Conservation (phyloP, 2,113 vertebrate species). For the Propithecus coquereli region DNA sequence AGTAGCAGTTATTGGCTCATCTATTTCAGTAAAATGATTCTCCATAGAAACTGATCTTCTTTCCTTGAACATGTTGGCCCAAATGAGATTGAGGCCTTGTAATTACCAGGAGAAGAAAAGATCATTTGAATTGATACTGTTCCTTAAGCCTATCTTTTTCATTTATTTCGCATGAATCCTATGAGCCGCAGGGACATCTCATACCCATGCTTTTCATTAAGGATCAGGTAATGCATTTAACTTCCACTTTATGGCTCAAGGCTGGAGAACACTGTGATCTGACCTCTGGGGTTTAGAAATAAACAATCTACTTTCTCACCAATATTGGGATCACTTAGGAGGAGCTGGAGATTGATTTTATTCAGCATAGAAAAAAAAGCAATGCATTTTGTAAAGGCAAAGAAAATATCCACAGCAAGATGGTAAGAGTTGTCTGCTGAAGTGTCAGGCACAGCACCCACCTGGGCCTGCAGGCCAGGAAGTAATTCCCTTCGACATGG, state of each 20-base stretch:
- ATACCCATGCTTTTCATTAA: slow-evolving; percentile 41
- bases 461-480: not conserved
- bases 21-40: not conserved
- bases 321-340: not conserved
- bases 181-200: not conserved
- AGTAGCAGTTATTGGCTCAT: not conserved
- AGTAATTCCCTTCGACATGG: not conserved
- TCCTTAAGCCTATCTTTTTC: slow-evolving; percentile 25
- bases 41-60: not conserved
- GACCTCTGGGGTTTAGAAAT: slow-evolving; percentile 44
- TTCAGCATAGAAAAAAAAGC: not conserved
- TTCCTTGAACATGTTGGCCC: slow-evolving; percentile 27
- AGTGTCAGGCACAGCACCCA: not conserved
- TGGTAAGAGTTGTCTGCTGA: not conserved
- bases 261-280: slow-evolving; percentile 45
- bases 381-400: slow-evolving; percentile 42
- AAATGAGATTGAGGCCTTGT: slow-evolving; percentile 25
- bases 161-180: slow-evolving; percentile 48
- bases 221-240: slow-evolving; percentile 43
- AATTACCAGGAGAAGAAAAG: slow-evolving; percentile 42
- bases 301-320: slow-evolving; percentile 37
- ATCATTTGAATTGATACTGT: not conserved
- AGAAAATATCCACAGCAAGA: not conserved
- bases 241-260: slow-evolving; percentile 49
- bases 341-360: slow-evolving; percentile 19